A percentile compares a stretch with the other conserved stretches of the same genome.
Conservation (phyloP, 2,888 invertebrate genomes). For the Patella pellucida region DNA sequence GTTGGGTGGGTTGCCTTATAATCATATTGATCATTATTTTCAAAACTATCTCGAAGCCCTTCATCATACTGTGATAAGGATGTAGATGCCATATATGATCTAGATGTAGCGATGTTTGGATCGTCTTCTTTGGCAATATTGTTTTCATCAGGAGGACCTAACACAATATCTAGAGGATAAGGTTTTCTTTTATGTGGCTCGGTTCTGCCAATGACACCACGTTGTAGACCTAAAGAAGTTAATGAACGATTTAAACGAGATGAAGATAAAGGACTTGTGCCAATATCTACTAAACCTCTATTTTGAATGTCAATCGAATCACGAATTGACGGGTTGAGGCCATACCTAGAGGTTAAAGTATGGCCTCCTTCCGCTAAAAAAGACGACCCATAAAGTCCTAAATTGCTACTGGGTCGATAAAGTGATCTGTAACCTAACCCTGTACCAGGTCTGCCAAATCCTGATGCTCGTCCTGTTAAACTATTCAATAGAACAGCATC, state of each 20-base stretch:
- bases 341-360: neutral
- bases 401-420: neutral
- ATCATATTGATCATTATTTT: slow-evolving; percentile 1
- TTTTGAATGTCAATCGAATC: neutral
- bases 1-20: slow-evolving; percentile 5
- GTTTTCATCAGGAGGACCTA: neutral
- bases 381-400: neutral
- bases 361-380: slow-evolving; percentile 4
- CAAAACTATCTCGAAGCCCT: neutral
- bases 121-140: neutral
- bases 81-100: neutral
- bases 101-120: neutral
- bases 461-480: neutral
- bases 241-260: neutral
- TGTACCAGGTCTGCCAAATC: neutral
- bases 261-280: slow-evolving; percentile 1
- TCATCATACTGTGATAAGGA: neutral
- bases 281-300: neutral
- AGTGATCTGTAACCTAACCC: slow-evolving; percentile 4
- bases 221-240: neutral
- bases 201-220: neutral
- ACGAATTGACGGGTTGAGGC: neutral
- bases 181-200: neutral
- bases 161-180: neutral
- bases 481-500: neutral